These are phyloP conservation scores for Kryphioiulus occultus DNA, from an alignment of 2,888 invertebrate species.

Conservation along the genomic window DNA sequence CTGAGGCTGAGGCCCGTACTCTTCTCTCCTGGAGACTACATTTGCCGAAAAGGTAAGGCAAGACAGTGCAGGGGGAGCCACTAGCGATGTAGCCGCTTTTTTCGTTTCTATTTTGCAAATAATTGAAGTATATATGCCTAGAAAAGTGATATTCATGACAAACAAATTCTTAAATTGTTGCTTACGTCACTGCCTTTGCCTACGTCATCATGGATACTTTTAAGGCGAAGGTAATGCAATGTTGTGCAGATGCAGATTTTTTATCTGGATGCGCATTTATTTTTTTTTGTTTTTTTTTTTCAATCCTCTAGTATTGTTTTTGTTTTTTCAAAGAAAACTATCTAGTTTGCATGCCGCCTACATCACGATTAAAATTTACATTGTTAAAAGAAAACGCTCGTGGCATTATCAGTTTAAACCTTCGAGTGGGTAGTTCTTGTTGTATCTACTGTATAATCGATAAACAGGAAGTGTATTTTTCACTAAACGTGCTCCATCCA, in stretches of 20 bases:
- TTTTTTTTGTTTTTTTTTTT: neutral
- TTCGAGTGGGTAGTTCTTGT: neutral
- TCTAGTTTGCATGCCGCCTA: constrained; percentile 23
- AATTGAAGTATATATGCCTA: constrained; percentile 23
- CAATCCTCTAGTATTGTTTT: neutral
- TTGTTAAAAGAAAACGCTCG: constrained; percentile 5
- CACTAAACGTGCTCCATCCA: neutral
- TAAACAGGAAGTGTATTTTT: neutral
- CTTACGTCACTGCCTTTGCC: constrained; percentile 23
- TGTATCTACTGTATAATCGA: neutral
- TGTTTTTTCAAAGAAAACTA: neutral
- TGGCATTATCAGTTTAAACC: neutral
- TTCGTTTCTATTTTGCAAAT: constrained; percentile 18
- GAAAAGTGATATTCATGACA: constrained; percentile 6
- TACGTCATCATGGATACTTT: constrained; percentile 23
- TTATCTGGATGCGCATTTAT: constrained; percentile 23
- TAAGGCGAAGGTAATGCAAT: constrained; percentile 23
- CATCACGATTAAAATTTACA: constrained; percentile 23
- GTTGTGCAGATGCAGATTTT: constrained; percentile 23
- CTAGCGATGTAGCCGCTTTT: constrained; percentile 3
- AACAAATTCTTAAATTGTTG: constrained; percentile 23
- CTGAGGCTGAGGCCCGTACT: constrained; percentile 92
- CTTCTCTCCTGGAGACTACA: constrained; percentile 98
- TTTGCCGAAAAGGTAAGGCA: constrained; percentile 91
- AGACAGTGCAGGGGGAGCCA: neutral